Percentiles rank a stretch among this genome's conserved stretches.
phyloP scores from a whole-genome alignment of 2,888 invertebrate genomes.

The Plagodis pulveraria region DNA sequence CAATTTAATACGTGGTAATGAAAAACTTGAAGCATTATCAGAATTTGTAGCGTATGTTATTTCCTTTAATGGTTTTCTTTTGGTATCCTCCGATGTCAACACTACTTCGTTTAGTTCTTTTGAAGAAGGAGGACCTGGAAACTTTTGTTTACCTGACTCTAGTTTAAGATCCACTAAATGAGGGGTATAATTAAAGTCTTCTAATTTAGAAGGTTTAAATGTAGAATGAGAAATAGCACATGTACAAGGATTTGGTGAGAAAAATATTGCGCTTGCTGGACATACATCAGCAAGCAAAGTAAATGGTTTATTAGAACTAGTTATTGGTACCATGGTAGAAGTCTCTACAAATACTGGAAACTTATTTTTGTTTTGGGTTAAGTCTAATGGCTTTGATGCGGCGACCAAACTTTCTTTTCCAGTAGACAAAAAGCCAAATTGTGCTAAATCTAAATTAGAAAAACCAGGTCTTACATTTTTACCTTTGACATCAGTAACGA shows the following conservation, averaged over 20 bases:
- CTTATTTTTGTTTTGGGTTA: no score
- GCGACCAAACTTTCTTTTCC: no score
- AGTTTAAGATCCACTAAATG: no score
- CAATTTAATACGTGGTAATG: no score
- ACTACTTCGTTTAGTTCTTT: neutral
- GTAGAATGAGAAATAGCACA: neutral
- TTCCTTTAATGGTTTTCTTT: neutral
- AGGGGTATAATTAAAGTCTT: no score
- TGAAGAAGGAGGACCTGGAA: no score
- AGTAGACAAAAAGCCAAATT: no score
- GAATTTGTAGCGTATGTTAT: neutral
- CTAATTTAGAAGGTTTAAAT: neutral
- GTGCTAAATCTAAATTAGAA: no score
- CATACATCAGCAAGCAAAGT: neutral
- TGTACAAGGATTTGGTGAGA: neutral
- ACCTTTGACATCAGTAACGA: no score
- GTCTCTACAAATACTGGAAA: neutral
- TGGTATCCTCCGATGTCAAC: neutral
- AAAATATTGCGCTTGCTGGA: conserved; percentile 5
- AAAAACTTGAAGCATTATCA: neutral
- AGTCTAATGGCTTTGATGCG: no score
- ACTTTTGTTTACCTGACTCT: neutral
- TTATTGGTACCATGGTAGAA: neutral
- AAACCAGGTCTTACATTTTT: no score
- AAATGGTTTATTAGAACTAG: neutral